Evolutionary conservation across 2,113 vertebrate species (phyloP), one percentile per base, ranked within the genome.

Genomic region (Takifugu bimaculatus): DNA sequence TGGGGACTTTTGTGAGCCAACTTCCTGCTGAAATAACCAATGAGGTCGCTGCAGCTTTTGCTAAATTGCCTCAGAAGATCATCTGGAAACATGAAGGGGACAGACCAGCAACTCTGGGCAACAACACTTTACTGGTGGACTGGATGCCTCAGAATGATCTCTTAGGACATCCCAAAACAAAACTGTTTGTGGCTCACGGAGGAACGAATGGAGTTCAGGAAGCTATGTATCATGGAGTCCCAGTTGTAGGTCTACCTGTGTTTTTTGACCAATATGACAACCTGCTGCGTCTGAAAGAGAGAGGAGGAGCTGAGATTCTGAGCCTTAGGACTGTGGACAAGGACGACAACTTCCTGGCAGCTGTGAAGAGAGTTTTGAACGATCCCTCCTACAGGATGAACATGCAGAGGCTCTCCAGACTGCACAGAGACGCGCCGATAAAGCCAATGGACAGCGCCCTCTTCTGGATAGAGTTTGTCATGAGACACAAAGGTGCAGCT

Each of bases 141-240:
- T 92, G 90, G 90, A 69, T 91, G 59, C 88, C 87, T 0, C 91
- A 92, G 71, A 91, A 87, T n/a, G 88, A 91, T 60, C 77, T 92
- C 5, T 65, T 92, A 3, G 83, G 88, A 54, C 88, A 92, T 52
- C 75, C 85, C 9, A 90, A 89, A 48, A 70, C 74, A 0, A 83
- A 75, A 65, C 56, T 72, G 2, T 90, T 92, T 74, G 68, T 92
- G 6, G 56, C 87, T 60, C 86, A 90, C 2, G 87, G 89, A 15
- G 88, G 89, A 62, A 90, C 84, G 32, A 90, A 91, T 0, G 67
- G 88, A 7, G n/a, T 90, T 54, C 80, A 87, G 20, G 68, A 91
- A 52, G 88, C 88, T 11, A 88, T 91, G 27, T 90, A 90, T 57
- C 86, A 90, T 0, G 79, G 85, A 2, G 78, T 87, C 14, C 89